phyloP scores from a whole-genome alignment of 2,888 invertebrate genomes.

The Agapostemon virescens region DNA sequence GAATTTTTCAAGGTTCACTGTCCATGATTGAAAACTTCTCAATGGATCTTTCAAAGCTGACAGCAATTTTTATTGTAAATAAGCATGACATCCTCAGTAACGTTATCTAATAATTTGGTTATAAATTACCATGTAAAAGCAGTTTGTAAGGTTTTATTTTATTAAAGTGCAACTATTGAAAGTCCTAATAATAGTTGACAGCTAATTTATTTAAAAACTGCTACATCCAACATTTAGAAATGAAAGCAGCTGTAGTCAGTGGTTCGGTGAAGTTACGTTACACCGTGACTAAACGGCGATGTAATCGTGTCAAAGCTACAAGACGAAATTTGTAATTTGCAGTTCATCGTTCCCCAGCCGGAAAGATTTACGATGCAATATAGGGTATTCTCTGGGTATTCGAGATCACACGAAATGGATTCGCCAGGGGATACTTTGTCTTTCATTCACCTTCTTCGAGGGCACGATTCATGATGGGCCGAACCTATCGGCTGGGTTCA shows the following conservation, averaged over 20 bases:
- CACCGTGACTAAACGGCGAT: neutral
- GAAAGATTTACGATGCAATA: slow-evolving; percentile 51
- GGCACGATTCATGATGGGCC: slow-evolving; percentile 66
- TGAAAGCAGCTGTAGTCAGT: neutral
- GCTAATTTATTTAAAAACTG: neutral
- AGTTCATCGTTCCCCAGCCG: slow-evolving; percentile 33
- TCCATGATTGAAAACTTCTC: no score
- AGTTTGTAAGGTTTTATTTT: no score
- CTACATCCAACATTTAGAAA: neutral
- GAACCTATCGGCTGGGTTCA: slow-evolving; percentile 57
- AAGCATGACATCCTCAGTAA: no score
- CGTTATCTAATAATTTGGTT: no score
- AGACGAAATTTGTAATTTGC: slow-evolving; percentile 42
- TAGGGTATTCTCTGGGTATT: slow-evolving; percentile 25
- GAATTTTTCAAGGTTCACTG: no score
- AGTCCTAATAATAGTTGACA: no score
- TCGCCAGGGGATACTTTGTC: slow-evolving; percentile 68
- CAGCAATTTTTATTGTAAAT: no score
- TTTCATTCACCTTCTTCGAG: slow-evolving; percentile 65
- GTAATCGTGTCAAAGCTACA: slow-evolving; percentile 4
- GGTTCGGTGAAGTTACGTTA: neutral
- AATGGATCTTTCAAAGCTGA: no score
- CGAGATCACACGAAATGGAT: slow-evolving; percentile 53
- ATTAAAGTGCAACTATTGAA: no score
- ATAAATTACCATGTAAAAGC: no score